Evolutionary conservation across 2,797 vertebrate genomes (phyloP).

Genomic region (Acropternis orthonyx): DNA sequence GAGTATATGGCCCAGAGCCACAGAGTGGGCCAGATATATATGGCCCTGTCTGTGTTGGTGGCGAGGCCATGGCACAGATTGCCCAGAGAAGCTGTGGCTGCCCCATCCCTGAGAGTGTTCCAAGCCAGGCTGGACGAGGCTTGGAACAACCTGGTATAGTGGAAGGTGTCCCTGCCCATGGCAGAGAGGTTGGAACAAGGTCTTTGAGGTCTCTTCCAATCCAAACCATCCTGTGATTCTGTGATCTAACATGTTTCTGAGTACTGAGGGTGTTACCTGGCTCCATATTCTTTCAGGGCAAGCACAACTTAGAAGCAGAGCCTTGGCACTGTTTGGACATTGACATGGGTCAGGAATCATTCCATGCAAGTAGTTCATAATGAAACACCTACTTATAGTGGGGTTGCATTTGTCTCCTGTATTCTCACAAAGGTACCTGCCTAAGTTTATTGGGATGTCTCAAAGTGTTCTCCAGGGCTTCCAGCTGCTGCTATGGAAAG

Average conservation of each 20-base stretch:
- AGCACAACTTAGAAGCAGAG: neutral
- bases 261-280: neutral
- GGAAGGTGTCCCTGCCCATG: neutral
- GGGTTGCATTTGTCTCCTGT: rapidly evolving
- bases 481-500: rapidly evolving
- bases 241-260: neutral
- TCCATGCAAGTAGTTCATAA: rapidly evolving
- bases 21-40: no score
- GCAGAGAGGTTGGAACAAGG: rapidly evolving
- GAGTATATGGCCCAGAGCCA: neutral
- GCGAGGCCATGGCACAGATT: no score
- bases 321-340: rapidly evolving
- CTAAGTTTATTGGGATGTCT: neutral
- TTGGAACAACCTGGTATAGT: rapidly evolving
- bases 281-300: rapidly evolving
- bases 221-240: neutral
- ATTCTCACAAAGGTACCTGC: neutral
- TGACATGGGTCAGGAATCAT: neutral
- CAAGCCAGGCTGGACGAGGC: rapidly evolving
- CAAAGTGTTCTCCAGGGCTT: neutral
- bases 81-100: neutral
- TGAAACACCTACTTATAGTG: rapidly evolving
- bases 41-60: rapidly evolving
- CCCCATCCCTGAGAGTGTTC: neutral
- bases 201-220: neutral